Conservation (phyloP, 2,888 invertebrate genomes). For the Agrotis ipsilon region DNA sequence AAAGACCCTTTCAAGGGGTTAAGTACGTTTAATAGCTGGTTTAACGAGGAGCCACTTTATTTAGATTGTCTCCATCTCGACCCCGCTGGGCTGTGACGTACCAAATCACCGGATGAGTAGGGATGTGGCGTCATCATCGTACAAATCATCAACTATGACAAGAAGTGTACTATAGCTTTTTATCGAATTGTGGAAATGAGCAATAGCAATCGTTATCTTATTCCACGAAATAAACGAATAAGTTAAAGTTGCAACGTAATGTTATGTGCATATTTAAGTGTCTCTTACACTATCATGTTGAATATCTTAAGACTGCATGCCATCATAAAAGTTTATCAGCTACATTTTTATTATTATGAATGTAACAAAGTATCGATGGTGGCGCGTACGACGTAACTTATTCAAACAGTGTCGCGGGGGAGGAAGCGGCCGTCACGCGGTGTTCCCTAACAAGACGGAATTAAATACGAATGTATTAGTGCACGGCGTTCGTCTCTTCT, state of each 20-base stretch:
- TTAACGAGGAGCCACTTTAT: constrained; percentile 82
- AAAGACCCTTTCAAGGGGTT: constrained; percentile 73
- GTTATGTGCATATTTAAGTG: constrained; percentile 36
- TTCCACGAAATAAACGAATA: constrained; percentile 20
- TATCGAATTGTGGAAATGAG: constrained; percentile 26
- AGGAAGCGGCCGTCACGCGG: constrained; percentile 86
- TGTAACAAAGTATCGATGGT: constrained; percentile 69
- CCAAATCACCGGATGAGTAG: constrained; percentile 66
- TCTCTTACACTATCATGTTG: constrained; percentile 43
- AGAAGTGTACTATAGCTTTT: constrained; percentile 7
- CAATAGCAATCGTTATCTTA: constrained; percentile 11
- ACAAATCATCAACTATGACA: constrained; percentile 52
- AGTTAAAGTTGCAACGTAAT: constrained; percentile 35
- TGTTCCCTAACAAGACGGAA: constrained; percentile 85
- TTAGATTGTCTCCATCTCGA: constrained; percentile 74
- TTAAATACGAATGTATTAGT: constrained; percentile 87
- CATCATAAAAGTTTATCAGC: constrained; percentile 62
- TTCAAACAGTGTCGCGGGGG: constrained; percentile 81
- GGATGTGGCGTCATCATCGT: constrained; percentile 59
- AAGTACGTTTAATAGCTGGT: constrained; percentile 78
- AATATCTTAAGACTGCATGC: constrained; percentile 42
- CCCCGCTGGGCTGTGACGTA: constrained; percentile 56
- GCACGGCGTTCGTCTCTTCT: constrained; percentile 74
- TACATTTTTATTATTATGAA: constrained; percentile 55
- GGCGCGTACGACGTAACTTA: constrained; percentile 71